Percentiles rank a stretch among this genome's conserved stretches.
phyloP scores from a whole-genome alignment of 2,888 invertebrate species.

The Eurytoma adleriae region DNA sequence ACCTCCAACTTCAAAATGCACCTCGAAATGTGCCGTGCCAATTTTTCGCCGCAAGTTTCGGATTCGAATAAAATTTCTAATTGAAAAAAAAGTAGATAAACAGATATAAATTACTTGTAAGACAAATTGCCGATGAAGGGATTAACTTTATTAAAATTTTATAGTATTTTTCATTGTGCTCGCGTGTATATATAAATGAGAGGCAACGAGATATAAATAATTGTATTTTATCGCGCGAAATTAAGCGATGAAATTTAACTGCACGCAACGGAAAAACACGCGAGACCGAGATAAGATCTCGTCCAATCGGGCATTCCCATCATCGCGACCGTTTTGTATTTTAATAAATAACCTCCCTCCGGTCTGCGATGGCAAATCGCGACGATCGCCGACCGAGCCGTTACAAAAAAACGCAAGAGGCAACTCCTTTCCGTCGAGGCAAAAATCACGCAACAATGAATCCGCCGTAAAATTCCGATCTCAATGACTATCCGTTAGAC shows the following conservation, averaged over 20 bases:
- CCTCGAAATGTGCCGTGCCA: background rate
- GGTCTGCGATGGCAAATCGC: background rate
- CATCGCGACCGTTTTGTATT: background rate
- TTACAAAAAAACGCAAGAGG: background rate
- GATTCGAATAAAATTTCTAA: too few relatives aligned
- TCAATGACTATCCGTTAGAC: too few relatives aligned
- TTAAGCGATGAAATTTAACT: slow-evolving; percentile 30
- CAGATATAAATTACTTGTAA: background rate
- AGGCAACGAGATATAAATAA: slow-evolving; percentile 15
- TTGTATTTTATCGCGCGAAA: slow-evolving; percentile 25
- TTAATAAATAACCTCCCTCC: slow-evolving; percentile 35
- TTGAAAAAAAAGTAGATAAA: background rate
- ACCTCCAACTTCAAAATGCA: slow-evolving; percentile 64
- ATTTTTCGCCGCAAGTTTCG: too few relatives aligned
- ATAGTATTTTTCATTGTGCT: background rate
- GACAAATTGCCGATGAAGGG: too few relatives aligned
- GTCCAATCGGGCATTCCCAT: slow-evolving; percentile 25
- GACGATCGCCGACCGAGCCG: background rate
- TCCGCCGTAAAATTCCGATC: background rate
- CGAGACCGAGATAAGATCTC: slow-evolving; percentile 43
- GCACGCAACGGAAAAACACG: slow-evolving; percentile 43
- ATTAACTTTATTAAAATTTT: too few relatives aligned
- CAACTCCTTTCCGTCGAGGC: background rate
- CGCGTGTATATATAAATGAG: slow-evolving; percentile 29
- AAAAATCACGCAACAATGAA: slow-evolving; percentile 15